phyloP scores from a whole-genome alignment of 2,113 vertebrate species.

The Thunnus maccoyii region DNA sequence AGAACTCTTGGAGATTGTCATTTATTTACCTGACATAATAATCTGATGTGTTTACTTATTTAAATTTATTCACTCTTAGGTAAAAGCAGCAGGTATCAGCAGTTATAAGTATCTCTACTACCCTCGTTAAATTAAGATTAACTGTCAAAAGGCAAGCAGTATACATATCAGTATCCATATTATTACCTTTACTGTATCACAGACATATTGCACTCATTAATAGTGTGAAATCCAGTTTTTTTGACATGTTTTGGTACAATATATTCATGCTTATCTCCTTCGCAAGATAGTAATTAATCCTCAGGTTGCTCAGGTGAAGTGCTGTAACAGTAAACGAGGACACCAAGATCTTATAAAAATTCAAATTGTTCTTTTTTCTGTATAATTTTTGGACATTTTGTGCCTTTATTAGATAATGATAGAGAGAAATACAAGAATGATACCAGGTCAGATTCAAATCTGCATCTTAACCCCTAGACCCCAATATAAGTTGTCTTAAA shows the following conservation, averaged over 20 bases:
- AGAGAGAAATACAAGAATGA: too few species aligned
- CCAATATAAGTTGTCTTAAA: too few species aligned
- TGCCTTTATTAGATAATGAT: too few species aligned
- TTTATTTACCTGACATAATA: not conserved
- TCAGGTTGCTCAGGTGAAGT: not conserved
- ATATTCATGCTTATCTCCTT: not conserved
- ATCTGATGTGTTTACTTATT: conserved; percentile 1
- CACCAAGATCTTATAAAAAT: too few species aligned
- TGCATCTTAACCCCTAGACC: too few species aligned
- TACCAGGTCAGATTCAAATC: too few species aligned
- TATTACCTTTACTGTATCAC: too few species aligned
- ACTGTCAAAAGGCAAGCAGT: not conserved
- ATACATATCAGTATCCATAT: not conserved
- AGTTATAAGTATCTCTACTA: not conserved
- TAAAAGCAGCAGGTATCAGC: conserved; percentile 14
- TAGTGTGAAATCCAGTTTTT: not conserved
- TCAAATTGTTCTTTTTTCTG: too few species aligned
- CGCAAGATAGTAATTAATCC: not conserved
- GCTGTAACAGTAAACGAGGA: not conserved
- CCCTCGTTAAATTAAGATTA: too few species aligned
- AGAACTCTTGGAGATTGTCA: not conserved
- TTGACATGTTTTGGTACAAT: not conserved
- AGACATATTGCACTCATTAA: too few species aligned
- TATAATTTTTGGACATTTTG: too few species aligned
- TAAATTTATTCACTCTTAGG: conserved; percentile 1